Conservation (phyloP, 1,140 invertebrate genomes). For the Callitettix versicolor region DNA sequence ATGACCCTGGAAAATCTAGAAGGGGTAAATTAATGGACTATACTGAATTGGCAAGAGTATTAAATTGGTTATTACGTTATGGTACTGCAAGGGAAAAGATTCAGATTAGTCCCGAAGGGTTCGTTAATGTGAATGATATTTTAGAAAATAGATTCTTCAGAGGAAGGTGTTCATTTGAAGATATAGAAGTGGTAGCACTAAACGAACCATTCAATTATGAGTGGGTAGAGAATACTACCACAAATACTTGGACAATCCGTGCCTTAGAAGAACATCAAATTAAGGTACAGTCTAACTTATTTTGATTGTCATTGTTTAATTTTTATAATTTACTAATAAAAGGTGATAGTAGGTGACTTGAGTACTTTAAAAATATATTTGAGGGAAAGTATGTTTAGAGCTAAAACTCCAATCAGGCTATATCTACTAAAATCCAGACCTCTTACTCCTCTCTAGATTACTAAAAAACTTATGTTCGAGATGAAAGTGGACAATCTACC, state of each 20-base stretch:
- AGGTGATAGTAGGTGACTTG: too few species aligned
- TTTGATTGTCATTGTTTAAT: too few species aligned
- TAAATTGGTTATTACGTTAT: constrained; percentile 2
- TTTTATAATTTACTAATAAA: too few species aligned
- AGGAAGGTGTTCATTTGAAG: background rate
- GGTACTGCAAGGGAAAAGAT: background rate
- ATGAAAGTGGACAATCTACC: too few species aligned
- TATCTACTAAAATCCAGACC: too few species aligned
- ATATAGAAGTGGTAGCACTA: background rate
- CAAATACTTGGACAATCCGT: background rate
- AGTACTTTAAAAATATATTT: too few species aligned
- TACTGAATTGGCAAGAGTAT: background rate
- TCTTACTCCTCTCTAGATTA: too few species aligned
- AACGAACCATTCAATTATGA: constrained; percentile 2
- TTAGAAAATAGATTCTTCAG: background rate
- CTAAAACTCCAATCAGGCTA: too few species aligned
- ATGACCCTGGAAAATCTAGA: too few species aligned
- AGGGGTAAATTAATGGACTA: background rate
- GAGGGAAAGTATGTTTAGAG: too few species aligned
- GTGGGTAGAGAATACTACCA: background rate
- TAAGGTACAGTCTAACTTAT: background rate
- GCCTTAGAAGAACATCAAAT: constrained; percentile 1
- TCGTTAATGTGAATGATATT: background rate
- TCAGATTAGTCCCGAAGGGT: background rate
- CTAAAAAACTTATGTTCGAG: too few species aligned